These are phyloP conservation scores for Dicycla oo DNA, from an alignment of 2,888 invertebrate species.

Conservation along the genomic window DNA sequence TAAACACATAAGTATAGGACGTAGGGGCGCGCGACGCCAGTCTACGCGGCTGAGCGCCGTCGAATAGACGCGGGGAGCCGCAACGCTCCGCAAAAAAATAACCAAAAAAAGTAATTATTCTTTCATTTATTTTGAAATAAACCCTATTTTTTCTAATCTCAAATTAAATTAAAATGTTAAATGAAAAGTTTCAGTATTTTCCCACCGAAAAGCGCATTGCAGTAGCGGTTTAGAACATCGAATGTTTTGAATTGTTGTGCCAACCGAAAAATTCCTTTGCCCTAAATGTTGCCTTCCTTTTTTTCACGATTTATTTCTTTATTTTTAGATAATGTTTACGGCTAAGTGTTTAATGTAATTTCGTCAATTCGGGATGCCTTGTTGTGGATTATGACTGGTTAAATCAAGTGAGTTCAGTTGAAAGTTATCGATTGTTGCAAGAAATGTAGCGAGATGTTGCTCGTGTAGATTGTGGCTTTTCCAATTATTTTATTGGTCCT, in stretches of 20 bases:
- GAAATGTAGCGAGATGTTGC: slow-evolving; percentile 48
- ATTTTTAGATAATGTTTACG: slow-evolving; percentile 55
- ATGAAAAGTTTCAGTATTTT: slow-evolving; percentile 24
- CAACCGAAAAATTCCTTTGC: slow-evolving; percentile 60
- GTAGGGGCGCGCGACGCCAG: slow-evolving; percentile 76
- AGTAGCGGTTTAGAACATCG: slow-evolving; percentile 51
- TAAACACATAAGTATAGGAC: slow-evolving; percentile 87
- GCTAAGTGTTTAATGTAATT: slow-evolving; percentile 47
- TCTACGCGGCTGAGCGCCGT: slow-evolving; percentile 84
- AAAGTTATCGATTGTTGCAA: slow-evolving; percentile 69
- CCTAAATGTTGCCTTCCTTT: slow-evolving; percentile 59
- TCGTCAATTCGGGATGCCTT: slow-evolving; percentile 74
- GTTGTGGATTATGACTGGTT: slow-evolving; percentile 69
- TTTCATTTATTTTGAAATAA: slow-evolving; percentile 48
- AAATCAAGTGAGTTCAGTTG: slow-evolving; percentile 69
- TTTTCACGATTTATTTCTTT: slow-evolving; percentile 53
- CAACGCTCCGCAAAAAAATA: slow-evolving; percentile 59
- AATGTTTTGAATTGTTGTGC: slow-evolving; percentile 61
- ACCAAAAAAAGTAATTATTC: slow-evolving; percentile 64
- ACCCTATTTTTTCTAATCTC: slow-evolving; percentile 2
- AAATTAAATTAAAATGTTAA: slow-evolving; percentile 9
- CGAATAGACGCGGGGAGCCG: slow-evolving; percentile 72
- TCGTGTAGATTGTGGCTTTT: slow-evolving; percentile 44
- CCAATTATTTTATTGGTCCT: slow-evolving; percentile 33
- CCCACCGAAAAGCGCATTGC: slow-evolving; percentile 59